phyloP scores from a whole-genome alignment of 2,113 vertebrate species.

The Todiramphus chloris region DNA sequence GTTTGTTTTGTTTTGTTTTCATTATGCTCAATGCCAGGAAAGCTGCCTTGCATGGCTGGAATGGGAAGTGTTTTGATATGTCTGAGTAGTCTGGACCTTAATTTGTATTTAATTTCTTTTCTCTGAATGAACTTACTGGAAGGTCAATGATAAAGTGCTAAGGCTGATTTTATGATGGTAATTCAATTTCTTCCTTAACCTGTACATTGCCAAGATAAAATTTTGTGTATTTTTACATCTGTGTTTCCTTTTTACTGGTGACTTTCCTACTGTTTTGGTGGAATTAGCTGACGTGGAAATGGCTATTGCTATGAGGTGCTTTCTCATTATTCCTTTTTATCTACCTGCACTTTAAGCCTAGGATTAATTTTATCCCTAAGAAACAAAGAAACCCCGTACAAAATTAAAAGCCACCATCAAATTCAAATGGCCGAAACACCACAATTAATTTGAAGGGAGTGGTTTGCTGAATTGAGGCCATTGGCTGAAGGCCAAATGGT shows the following conservation, averaged over 20 bases:
- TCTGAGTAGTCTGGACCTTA: neutral
- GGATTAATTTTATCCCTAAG: neutral
- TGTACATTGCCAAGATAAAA: neutral
- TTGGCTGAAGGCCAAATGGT: neutral
- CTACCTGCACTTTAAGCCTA: neutral
- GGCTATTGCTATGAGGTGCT: neutral
- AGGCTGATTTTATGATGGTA: neutral
- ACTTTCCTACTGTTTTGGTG: neutral
- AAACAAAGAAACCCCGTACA: neutral
- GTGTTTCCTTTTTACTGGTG: neutral
- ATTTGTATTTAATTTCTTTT: neutral
- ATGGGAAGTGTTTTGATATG: neutral
- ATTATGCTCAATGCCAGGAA: neutral
- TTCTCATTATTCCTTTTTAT: neutral
- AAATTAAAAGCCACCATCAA: neutral
- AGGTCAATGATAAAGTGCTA: neutral
- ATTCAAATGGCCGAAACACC: neutral
- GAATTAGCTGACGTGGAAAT: neutral
- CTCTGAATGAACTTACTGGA: neutral
- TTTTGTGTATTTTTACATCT: neutral
- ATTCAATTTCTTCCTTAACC: neutral
- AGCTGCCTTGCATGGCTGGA: neutral
- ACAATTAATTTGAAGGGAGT: neutral
- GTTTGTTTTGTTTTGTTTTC: neutral
- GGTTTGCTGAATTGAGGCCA: neutral